phyloP scores from a whole-genome alignment of 2,888 invertebrate genomes.

The Morinoia aosen region DNA sequence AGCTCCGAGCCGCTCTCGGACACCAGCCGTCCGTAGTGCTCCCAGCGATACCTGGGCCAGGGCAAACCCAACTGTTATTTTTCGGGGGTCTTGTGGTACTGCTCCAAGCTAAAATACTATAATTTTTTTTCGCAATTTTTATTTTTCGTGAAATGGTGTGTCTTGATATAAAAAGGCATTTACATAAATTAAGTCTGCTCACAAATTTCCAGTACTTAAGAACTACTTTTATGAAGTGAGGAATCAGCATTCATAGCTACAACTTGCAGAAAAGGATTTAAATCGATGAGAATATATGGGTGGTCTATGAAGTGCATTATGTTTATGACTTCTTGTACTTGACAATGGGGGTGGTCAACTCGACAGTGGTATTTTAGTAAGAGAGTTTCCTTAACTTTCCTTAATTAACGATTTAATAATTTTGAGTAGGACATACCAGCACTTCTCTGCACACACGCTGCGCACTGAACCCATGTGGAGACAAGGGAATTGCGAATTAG shows the following conservation, averaged over 20 bases:
- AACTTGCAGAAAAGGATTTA: not conserved
- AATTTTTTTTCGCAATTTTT: not conserved
- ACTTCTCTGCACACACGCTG: too few relatives aligned
- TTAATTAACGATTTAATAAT: too few relatives aligned
- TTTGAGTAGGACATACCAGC: too few relatives aligned
- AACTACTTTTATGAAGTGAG: not conserved
- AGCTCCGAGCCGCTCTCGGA: conserved; percentile 58
- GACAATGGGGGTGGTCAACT: too few relatives aligned
- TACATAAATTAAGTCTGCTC: not conserved
- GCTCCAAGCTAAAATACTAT: not conserved
- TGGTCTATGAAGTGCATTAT: too few relatives aligned
- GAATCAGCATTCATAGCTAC: not conserved
- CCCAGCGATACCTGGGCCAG: conserved; percentile 63
- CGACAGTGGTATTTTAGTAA: too few relatives aligned
- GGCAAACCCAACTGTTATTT: not conserved
- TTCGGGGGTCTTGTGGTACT: not conserved
- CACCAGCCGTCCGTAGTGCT: conserved; percentile 58
- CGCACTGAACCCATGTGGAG: too few relatives aligned
- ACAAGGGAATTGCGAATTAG: too few relatives aligned
- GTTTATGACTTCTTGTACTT: too few relatives aligned
- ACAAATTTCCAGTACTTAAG: not conserved
- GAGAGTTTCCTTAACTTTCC: too few relatives aligned
- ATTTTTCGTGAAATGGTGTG: not conserved
- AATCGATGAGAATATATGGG: not conserved
- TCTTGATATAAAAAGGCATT: not conserved